phyloP scores from a whole-genome alignment of 2,113 vertebrate species.

The Phylloscopus trochilus region DNA sequence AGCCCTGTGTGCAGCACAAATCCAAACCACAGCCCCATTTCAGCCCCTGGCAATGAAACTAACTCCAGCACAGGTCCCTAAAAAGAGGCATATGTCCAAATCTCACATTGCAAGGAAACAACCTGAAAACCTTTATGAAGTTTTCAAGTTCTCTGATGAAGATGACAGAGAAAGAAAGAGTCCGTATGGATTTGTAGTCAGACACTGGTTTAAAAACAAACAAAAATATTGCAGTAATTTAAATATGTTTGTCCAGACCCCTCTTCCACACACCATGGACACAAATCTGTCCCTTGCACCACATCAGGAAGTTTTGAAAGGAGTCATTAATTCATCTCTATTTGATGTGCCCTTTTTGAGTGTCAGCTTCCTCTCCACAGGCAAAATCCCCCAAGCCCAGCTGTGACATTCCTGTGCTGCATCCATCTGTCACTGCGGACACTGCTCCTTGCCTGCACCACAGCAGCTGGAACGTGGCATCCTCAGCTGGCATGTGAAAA shows the following conservation, averaged over 20 bases:
- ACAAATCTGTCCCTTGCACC: neutral
- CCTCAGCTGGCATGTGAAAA: neutral
- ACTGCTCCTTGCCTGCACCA: neutral
- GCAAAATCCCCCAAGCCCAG: neutral
- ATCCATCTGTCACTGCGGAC: neutral
- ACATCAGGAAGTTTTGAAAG: neutral
- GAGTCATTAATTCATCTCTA: neutral
- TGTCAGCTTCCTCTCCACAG: neutral
- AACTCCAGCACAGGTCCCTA: neutral
- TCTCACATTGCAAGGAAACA: neutral
- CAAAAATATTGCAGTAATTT: neutral
- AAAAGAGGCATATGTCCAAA: neutral
- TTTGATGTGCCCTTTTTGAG: neutral
- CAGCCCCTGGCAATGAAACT: neutral
- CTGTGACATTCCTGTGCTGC: neutral
- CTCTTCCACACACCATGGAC: neutral
- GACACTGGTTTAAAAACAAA: neutral
- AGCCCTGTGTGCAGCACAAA: neutral
- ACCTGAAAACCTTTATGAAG: neutral
- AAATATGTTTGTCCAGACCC: neutral
- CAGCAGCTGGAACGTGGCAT: neutral
- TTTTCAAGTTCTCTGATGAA: neutral
- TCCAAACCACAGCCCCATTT: neutral
- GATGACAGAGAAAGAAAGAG: neutral
- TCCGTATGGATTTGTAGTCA: accelerated